phyloP scores from a whole-genome alignment of 1,140 invertebrate genomes.

The Phymastichus coffea region DNA sequence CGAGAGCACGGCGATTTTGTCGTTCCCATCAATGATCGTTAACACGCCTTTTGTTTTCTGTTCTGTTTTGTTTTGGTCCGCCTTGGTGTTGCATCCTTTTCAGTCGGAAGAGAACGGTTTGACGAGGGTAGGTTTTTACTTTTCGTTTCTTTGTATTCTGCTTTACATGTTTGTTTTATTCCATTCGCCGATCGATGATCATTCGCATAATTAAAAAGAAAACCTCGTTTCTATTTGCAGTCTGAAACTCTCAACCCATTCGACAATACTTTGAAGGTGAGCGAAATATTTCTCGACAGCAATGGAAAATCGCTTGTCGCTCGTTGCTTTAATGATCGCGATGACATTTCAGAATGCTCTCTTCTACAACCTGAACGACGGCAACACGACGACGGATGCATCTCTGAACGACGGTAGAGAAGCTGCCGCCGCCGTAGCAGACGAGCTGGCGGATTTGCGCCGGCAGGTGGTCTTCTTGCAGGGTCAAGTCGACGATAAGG shows the following conservation, averaged over 20 bases:
- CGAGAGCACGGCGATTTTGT: too few species aligned
- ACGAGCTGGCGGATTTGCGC: conserved; percentile 73
- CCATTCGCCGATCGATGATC: too few species aligned
- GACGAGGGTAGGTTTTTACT: conserved; percentile 62
- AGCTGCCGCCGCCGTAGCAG: conserved; percentile 56
- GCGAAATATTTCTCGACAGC: conserved; percentile 28
- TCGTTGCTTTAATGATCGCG: too few species aligned
- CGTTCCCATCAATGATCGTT: conserved; percentile 34
- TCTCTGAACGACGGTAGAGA: conserved; percentile 53
- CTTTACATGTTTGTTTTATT: conserved; percentile 21
- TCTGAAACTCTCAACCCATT: conserved; percentile 86
- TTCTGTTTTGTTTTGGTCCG: conserved; percentile 49
- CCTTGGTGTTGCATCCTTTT: conserved; percentile 47
- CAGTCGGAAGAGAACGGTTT: conserved; percentile 63
- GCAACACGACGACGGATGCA: conserved; percentile 45
- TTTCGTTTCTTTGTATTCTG: conserved; percentile 5
- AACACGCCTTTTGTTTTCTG: conserved; percentile 46
- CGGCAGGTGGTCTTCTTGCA: conserved; percentile 77
- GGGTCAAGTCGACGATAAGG: conserved; percentile 73
- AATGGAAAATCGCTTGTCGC: too few species aligned
- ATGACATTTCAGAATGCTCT: conserved; percentile 75
- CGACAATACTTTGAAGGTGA: conserved; percentile 68
- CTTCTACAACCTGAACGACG: conserved; percentile 63
- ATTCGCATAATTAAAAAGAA: background rate
- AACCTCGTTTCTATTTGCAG: conserved; percentile 47